A percentile compares a stretch with the other conserved stretches of the same genome.
These are phyloP conservation scores for Saxidomus purpurata DNA, from an alignment of 1,140 invertebrate species.

Conservation along the genomic window DNA sequence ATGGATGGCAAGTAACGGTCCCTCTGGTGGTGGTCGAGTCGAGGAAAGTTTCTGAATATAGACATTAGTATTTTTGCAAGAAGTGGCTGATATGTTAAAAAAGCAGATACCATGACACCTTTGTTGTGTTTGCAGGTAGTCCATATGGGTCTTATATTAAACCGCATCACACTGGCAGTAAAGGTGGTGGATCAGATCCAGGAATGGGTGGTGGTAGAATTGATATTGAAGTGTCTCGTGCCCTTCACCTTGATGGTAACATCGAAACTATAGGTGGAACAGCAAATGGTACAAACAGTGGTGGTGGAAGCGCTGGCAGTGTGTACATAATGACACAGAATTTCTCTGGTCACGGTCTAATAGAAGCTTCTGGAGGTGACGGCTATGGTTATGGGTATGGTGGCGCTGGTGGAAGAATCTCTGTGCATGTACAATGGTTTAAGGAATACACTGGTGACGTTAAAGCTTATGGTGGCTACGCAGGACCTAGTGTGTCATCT, in stretches of 20 bases:
- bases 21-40: no score
- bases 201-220: constrained; percentile 77
- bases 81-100: no score
- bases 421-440: constrained; percentile 73
- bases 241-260: constrained; percentile 77
- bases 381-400: constrained; percentile 73
- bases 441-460: constrained; percentile 76
- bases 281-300: constrained; percentile 68
- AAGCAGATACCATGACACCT: no score
- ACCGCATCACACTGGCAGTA: constrained; percentile 75
- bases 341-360: constrained; percentile 79
- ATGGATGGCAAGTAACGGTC: no score
- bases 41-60: no score
- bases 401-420: constrained; percentile 78
- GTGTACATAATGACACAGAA: constrained; percentile 74
- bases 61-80: no score
- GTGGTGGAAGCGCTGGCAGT: constrained; percentile 80
- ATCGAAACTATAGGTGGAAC: constrained; percentile 70
- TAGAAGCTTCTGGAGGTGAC: constrained; percentile 72
- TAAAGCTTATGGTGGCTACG: constrained; percentile 74
- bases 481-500: constrained; percentile 53
- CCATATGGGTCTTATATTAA: constrained; percentile 77
- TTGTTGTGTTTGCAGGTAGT: constrained; percentile 73
- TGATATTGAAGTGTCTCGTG: constrained; percentile 72
- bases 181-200: constrained; percentile 72